A percentile compares a stretch with the other conserved stretches of the same genome.
phyloP scores from a whole-genome alignment of 2,888 invertebrate genomes.

The Leptogaster cylindrica region DNA sequence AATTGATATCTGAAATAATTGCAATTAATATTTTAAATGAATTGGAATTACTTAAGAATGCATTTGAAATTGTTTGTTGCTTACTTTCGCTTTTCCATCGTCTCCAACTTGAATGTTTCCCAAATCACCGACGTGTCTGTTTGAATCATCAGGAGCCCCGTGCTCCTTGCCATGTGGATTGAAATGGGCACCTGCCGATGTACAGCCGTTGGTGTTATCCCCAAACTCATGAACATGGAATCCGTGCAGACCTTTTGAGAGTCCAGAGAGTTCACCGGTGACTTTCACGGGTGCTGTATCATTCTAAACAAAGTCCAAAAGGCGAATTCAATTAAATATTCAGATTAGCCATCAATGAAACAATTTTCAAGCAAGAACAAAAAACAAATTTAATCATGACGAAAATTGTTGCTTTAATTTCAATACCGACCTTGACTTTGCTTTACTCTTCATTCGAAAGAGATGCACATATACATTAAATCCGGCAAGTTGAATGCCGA shows the following conservation, averaged over 20 bases:
- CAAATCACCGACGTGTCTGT: conserved; percentile 89
- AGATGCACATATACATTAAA: too few species aligned
- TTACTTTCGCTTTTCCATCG: conserved; percentile 70
- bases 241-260: conserved; percentile 71
- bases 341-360: too few species aligned
- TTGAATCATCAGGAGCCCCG: conserved; percentile 75
- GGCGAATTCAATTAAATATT: too few species aligned
- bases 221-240: conserved; percentile 98
- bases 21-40: not conserved
- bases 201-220: conserved; percentile 93
- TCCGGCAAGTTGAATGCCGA: too few species aligned
- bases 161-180: conserved; percentile 84
- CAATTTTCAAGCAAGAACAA: too few species aligned
- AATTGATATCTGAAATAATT: conserved; percentile 65
- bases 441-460: too few species aligned
- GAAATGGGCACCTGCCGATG: conserved; percentile 93
- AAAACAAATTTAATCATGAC: too few species aligned
- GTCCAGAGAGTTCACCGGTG: conserved; percentile 81
- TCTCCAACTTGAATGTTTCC: conserved; percentile 77
- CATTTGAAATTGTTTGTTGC: too few species aligned
- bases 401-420: too few species aligned
- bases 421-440: too few species aligned
- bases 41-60: not conserved
- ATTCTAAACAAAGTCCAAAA: conserved; percentile 62
- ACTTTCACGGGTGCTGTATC: conserved; percentile 74